Percentiles rank a stretch among this genome's conserved stretches.
These are phyloP conservation scores for Seriola rivoliana DNA, from an alignment of 2,113 vertebrate species.

Conservation along the genomic window DNA sequence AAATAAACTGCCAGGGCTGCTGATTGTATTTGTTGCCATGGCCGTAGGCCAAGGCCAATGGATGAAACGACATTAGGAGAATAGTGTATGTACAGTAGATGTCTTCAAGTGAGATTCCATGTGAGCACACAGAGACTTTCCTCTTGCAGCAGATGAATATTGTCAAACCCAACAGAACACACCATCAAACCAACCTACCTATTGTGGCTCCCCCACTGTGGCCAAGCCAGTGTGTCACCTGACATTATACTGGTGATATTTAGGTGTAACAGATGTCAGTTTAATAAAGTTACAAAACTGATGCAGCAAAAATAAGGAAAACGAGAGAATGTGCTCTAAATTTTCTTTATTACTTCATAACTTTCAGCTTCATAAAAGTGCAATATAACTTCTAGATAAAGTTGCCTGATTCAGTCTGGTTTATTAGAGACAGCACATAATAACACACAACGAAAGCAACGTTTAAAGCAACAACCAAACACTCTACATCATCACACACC, in stretches of 20 bases:
- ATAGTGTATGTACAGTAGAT: not conserved
- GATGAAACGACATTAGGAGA: conserved; percentile 70
- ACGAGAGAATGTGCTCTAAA: not conserved
- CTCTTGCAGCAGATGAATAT: not conserved
- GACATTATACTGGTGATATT: no score
- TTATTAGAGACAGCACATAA: conserved; percentile 1
- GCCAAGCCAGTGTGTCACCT: no score
- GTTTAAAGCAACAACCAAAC: not conserved
- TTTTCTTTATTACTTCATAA: not conserved
- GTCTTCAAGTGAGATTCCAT: not conserved
- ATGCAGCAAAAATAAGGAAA: not conserved
- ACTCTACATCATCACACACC: not conserved
- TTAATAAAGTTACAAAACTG: not conserved
- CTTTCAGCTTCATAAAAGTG: not conserved
- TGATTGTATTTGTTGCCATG: conserved; percentile 67
- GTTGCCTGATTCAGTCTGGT: conserved; percentile 2
- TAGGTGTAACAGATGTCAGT: no score
- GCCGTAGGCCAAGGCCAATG: conserved; percentile 54
- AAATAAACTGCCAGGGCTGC: conserved; percentile 66
- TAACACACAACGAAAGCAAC: not conserved
- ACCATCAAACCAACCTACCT: not conserved
- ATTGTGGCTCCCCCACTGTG: no score
- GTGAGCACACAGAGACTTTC: not conserved
- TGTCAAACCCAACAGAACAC: not conserved
- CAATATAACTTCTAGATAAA: not conserved